phyloP scores from a whole-genome alignment of 2,113 vertebrate species.

The Ranitomeya variabilis region DNA sequence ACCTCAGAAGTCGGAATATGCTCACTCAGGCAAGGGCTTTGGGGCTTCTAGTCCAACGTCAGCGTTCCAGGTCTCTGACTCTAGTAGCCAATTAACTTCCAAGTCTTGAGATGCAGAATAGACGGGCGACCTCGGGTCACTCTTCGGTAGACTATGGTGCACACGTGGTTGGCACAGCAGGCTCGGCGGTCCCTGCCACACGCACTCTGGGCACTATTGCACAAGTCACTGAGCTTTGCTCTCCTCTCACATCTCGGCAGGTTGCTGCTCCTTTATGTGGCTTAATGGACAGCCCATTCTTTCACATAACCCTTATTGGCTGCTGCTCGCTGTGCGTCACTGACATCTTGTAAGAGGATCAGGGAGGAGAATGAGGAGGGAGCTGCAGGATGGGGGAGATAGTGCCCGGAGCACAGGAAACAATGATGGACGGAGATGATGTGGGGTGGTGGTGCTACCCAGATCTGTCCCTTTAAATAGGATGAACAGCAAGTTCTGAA shows the following conservation, averaged over 20 bases:
- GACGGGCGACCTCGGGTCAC: neutral
- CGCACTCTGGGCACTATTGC: neutral
- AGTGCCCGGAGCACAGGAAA: slow-evolving; percentile 23
- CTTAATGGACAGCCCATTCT: slow-evolving; percentile 11
- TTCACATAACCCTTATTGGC: slow-evolving; percentile 13
- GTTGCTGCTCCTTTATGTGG: slow-evolving; percentile 25
- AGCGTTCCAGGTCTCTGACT: neutral
- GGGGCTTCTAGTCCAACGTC: neutral
- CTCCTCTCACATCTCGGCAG: neutral
- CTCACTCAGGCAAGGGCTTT: neutral
- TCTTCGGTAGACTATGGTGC: neutral
- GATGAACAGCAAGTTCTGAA: no score
- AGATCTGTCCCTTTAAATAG: slow-evolving; percentile 6
- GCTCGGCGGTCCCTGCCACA: neutral
- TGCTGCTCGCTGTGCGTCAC: slow-evolving; percentile 56
- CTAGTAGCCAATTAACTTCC: neutral
- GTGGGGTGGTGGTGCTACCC: neutral
- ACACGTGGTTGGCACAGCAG: no score
- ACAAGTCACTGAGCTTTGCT: slow-evolving; percentile 15
- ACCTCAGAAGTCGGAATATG: neutral
- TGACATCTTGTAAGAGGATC: slow-evolving; percentile 23
- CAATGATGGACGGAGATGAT: no score
- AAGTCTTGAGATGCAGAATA: neutral
- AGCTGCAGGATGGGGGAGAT: neutral
- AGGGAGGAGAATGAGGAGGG: neutral